These are phyloP conservation scores for Syngnathoides biaculeatus DNA, from an alignment of 2,113 vertebrate species.

Conservation along the genomic window DNA sequence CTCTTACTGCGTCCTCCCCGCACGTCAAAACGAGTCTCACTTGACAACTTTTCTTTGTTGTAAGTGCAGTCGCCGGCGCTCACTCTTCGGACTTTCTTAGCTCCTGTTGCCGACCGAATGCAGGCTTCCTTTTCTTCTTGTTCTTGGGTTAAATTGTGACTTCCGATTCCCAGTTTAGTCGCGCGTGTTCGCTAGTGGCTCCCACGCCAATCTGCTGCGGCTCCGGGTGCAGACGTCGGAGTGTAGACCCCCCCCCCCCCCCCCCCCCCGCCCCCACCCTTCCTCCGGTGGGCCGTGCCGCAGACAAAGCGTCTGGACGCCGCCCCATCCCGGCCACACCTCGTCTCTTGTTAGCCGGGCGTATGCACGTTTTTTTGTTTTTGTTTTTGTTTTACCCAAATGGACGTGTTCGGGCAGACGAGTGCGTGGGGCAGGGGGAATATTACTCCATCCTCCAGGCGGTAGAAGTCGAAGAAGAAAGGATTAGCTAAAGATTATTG, in stretches of 20 bases:
- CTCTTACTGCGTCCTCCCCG: not conserved
- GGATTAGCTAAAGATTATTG: slow-evolving; percentile 77
- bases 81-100: slow-evolving; percentile 15
- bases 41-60: slow-evolving; percentile 5
- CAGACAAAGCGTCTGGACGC: slow-evolving; percentile 73
- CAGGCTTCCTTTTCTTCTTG: not conserved
- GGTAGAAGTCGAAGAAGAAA: slow-evolving; percentile 40
- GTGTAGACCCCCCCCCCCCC: slow-evolving; percentile 52
- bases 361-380: slow-evolving; percentile 39
- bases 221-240: slow-evolving; percentile 42
- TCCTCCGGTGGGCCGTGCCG: slow-evolving; percentile 46
- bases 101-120: slow-evolving; percentile 19
- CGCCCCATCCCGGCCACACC: slow-evolving; percentile 75
- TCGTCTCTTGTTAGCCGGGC: slow-evolving; percentile 53
- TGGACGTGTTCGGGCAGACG: slow-evolving; percentile 71
- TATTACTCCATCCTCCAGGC: slow-evolving; percentile 69
- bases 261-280: not conserved
- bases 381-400: no score
- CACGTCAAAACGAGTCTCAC: not conserved
- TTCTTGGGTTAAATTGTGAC: slow-evolving; percentile 38
- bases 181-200: slow-evolving; percentile 22
- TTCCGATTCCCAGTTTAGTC: slow-evolving; percentile 21
- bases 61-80: not conserved
- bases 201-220: slow-evolving; percentile 47
- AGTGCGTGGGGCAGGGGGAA: slow-evolving; percentile 33